Base-by-base conservation (phyloP, 2,888 invertebrate genomes). In the Leptinotarsa tumamoca region DNA sequence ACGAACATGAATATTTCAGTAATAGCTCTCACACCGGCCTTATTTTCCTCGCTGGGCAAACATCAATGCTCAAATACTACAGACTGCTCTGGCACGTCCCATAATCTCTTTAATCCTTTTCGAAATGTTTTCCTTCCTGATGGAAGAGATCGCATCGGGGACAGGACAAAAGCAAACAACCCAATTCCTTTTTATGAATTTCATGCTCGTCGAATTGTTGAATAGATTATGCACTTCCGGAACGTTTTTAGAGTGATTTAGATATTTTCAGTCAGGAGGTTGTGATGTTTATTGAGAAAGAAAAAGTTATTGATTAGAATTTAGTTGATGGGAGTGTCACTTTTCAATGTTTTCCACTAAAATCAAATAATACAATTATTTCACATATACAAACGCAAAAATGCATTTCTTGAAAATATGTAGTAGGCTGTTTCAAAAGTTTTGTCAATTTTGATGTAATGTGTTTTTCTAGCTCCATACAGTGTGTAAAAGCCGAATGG, bases 1-100 rank as follows among this genome's bases (percentile, higher is more conserved):
- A 86, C 87, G 86, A 85, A 85, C 86, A 85, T 84, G 86, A 87
- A 87, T 86, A 86, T 86, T 85, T 86, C 85, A 85, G 82, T 85
- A 84, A 84, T 84, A 81, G 84, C 83, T 82, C 81, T 82, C 81
- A 82, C 81, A 82, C 81, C 80, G 79, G 79, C 79, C 79, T 73
- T 82, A 83, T 83, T 84, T 83, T 84, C 82, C 82, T 83, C 81
- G 79, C 81, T 83, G 80, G 81, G 83, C 84, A 84, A 86, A 86
- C 78, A 77, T 76, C 75, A 67, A 76, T 71, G 74, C 71, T 75
- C 79, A 79, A 79, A 79, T 79, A 79, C 66, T 76, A 72, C 74
- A 73, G 77, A 71, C 74, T 54, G 76, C 69, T 68, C 72, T 49
- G 77, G 79, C 79, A 79, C 79, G 79, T 76, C 76, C 76, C 75